Evolutionary conservation across 2,113 vertebrate species (phyloP), one percentile per base, ranked within the genome.

Genomic region (Gobiocypris rarus): DNA sequence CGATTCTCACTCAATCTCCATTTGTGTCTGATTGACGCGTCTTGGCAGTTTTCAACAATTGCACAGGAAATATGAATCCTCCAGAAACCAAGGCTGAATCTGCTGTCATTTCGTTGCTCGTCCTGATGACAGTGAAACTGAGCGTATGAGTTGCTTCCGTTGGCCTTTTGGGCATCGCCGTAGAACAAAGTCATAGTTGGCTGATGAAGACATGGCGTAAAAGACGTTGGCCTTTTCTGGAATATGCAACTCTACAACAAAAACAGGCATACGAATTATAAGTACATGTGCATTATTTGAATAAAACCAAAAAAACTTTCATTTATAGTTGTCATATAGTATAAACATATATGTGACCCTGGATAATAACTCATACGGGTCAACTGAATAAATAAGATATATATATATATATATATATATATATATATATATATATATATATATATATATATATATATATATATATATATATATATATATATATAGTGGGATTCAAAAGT

Each of bases 181-280:
- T 43, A 97, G 90, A 82, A 97, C 86, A 78, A 97, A 97, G 93
- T 97, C 95, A 8, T 95, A 95, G 50, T 95, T 93, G 87, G 92
- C 90, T 0, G 92, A 89, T 11, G 96, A 95, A 80, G 92, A 95
- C 97, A 97, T 97, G 14, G 96, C 96, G 3, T 97, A 97, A 92
- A 96, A 97, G 5, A 96, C 96, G 0, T 97, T 97, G 90, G 96
- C 95, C 5, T 95, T 95, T 86, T 96, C 95, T 0, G 97, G 97
- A 86, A 97, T 96, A 84, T 94, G 93, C 65, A 97, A 94, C 90
- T 96, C 97, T 97, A 69, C 76, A 85, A 48, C 48, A 67, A 54
- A 71, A 24, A 73, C 1, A 82, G 45, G 15, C 28, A 45, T 48
- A n/a, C 41, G 8, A 17, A 54, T 69, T 15, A 22, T 63, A 43